Evolutionary conservation across 2,888 invertebrate species (phyloP), one percentile per base, ranked within the genome.

Genomic region (Scaptomyza parva): DNA sequence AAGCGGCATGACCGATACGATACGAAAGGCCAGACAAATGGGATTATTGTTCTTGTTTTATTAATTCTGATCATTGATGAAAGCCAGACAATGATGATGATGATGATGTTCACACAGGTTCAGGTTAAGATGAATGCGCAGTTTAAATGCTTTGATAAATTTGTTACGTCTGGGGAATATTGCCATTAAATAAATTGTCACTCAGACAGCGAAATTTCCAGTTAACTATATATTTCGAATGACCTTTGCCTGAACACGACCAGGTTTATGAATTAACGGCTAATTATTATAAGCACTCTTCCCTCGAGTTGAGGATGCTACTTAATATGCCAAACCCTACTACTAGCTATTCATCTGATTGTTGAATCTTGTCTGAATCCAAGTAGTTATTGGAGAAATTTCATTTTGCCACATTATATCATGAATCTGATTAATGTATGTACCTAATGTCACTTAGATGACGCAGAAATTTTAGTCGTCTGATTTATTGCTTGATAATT

Each of bases 211-310:
- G 12, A 48, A 50, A 50, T 35, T 71, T 54, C 40, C 18, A 20
- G 17, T 47, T 51, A 40, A 30, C 48, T 40, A 26, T 33, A 20
- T 40, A 43, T 41, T 11, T 7, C n/a, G n/a, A n/a, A n/a, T 20
- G 57, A 65, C 35, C 66, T 57, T 69, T 44, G 55, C 8, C 17
- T 28, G n/a, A 9, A 48, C 52, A 72, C 51, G 58, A 58, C 18
- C 53, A n/a, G 9, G 22, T 6, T 48, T 40, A 17, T 44, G 41
- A 30, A 58, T 39, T 33, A 44, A n/a, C 43, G 20, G 20, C 33
- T 52, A 26, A 41, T 40, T 41, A 40, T 40, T 24, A 12, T 8
- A 24, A n/a, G n/a, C n/a, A n/a, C n/a, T n/a, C n/a, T n/a, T n/a
- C n/a, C n/a, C n/a, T n/a, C n/a, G n/a, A n/a, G n/a, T n/a, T n/a